phyloP scores from a whole-genome alignment of 2,797 vertebrate genomes.

The Nannoperca australis region DNA sequence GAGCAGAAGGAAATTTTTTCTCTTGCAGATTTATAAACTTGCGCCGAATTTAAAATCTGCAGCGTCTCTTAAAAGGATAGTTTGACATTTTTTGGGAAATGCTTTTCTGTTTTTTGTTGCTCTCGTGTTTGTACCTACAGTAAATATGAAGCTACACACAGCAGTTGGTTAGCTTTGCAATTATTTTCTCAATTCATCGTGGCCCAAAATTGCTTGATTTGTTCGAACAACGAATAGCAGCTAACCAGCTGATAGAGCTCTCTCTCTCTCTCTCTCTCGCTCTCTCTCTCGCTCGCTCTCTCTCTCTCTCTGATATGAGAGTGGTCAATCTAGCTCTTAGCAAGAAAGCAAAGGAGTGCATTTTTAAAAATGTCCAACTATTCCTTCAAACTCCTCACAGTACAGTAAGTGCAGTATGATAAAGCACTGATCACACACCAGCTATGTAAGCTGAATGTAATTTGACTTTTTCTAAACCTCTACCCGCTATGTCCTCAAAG shows the following conservation, averaged over 20 bases:
- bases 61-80: constrained; percentile 2
- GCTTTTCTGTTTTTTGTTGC: not conserved
- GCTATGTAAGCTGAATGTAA: constrained; percentile 76
- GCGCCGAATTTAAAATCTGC: constrained; percentile 32
- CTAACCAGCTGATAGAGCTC: too few relatives aligned
- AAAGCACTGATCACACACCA: constrained; percentile 60
- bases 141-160: constrained; percentile 4
- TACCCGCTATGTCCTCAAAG: constrained; percentile 49
- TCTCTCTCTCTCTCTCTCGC: too few relatives aligned
- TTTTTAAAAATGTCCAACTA: constrained; percentile 1
- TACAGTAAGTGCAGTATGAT: constrained; percentile 30
- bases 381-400: constrained; percentile 23
- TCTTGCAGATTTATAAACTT: constrained; percentile 27
- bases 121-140: not conserved
- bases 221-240: too few relatives aligned
- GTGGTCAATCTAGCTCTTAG: not conserved
- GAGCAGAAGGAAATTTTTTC: constrained; percentile 44
- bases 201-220: not conserved
- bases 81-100: constrained; percentile 26
- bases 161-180: not conserved
- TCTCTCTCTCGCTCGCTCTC: too few relatives aligned
- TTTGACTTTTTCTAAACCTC: constrained; percentile 28
- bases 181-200: not conserved
- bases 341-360: not conserved
- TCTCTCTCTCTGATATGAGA: too few relatives aligned